Conservation (phyloP, 1,140 invertebrate genomes). For the Calliopsis andreniformis region DNA sequence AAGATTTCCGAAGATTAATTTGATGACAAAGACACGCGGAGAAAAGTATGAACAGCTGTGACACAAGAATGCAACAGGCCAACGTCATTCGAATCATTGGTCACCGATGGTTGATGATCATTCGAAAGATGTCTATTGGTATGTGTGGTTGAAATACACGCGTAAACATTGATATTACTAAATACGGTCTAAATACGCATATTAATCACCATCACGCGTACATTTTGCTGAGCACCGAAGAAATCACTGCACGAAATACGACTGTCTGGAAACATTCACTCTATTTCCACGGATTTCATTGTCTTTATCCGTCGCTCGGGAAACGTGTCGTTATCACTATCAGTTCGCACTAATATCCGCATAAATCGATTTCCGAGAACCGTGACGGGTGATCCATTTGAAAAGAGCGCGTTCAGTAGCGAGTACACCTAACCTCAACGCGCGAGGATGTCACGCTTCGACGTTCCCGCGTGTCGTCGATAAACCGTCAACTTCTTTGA, state of each 20-base stretch:
- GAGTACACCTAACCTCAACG: slow-evolving; percentile 73
- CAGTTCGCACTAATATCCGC: slow-evolving; percentile 35
- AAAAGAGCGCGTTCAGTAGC: slow-evolving; percentile 64
- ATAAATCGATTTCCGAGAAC: slow-evolving; percentile 19
- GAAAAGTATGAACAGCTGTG: slow-evolving; percentile 5
- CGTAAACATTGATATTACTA: background rate
- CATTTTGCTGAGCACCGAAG: slow-evolving; percentile 65
- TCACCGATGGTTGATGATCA: background rate
- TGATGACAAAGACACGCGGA: too few relatives aligned
- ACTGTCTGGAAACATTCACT: slow-evolving; percentile 66
- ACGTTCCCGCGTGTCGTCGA: background rate
- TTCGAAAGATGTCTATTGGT: too few relatives aligned
- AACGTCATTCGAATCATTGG: slow-evolving; percentile 2
- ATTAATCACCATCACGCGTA: slow-evolving; percentile 59
- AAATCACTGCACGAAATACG: slow-evolving; percentile 64
- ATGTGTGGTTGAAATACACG: background rate
- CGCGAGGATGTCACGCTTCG: slow-evolving; percentile 14
- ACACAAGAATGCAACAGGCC: slow-evolving; percentile 45
- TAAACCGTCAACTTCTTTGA: slow-evolving; percentile 5
- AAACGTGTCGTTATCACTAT: slow-evolving; percentile 40
- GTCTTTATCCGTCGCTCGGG: slow-evolving; percentile 61
- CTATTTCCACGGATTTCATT: slow-evolving; percentile 40
- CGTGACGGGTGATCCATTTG: slow-evolving; percentile 36
- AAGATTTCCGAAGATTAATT: too few relatives aligned
- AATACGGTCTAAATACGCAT: slow-evolving; percentile 18